Conservation (phyloP, 2,888 invertebrate genomes). For the Rhamnusium bicolor region DNA sequence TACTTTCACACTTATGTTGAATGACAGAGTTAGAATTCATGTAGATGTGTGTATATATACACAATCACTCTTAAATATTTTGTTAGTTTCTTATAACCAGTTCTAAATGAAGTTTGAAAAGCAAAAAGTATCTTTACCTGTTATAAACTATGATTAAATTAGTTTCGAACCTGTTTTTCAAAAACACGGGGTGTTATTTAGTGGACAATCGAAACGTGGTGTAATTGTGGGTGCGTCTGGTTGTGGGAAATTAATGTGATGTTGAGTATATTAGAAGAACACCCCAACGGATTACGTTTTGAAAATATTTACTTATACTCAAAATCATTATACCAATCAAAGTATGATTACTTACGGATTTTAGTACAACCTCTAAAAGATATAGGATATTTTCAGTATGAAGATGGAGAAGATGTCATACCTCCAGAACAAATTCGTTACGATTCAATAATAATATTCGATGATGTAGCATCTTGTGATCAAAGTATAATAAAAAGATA, state of each 20-base stretch:
- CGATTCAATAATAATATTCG: constrained; percentile 34
- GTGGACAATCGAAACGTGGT: constrained; percentile 5
- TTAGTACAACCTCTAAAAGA: neutral
- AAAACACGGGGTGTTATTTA: neutral
- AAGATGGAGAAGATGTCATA: neutral
- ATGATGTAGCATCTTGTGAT: constrained; percentile 33
- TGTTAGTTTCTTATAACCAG: neutral
- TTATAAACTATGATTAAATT: constrained; percentile 13
- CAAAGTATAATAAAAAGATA: constrained; percentile 36
- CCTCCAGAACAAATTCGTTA: neutral
- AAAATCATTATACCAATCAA: constrained; percentile 1
- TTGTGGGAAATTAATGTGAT: constrained; percentile 3
- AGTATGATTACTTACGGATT: neutral
- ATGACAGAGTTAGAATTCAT: too few species aligned
- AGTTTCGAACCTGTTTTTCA: neutral
- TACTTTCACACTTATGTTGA: neutral
- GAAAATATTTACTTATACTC: constrained; percentile 11
- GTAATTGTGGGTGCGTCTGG: neutral
- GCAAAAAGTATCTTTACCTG: constrained; percentile 7
- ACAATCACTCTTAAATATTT: neutral
- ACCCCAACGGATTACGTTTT: constrained; percentile 7
- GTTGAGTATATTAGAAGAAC: constrained; percentile 1
- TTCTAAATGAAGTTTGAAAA: constrained; percentile 22
- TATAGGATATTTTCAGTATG: constrained; percentile 1
- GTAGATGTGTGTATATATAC: neutral